Conservation (phyloP, 2,888 invertebrate genomes). For the Carpatolechia fugitivella region DNA sequence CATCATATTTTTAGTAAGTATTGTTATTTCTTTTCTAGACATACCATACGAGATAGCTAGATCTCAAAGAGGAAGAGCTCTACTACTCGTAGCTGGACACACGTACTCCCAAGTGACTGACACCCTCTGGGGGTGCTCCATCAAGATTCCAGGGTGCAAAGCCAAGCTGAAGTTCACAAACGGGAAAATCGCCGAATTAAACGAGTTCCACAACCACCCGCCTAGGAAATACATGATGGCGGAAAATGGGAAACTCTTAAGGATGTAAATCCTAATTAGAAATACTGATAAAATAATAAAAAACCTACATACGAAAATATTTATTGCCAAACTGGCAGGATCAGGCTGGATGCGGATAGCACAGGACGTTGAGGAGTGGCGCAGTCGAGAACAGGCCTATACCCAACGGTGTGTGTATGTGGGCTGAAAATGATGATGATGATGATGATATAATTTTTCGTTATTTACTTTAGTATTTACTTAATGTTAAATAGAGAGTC, state of each 20-base stretch:
- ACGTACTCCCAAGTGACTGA: slow-evolving; percentile 25
- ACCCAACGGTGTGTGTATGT: too few species aligned
- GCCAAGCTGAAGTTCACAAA: slow-evolving; percentile 26
- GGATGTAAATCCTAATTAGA: neutral
- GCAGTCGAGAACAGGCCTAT: too few species aligned
- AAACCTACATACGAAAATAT: too few species aligned
- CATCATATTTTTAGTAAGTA: too few species aligned
- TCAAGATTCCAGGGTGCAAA: slow-evolving; percentile 23
- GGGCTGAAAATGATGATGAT: too few species aligned
- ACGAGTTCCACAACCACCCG: neutral
- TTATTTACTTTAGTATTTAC: too few species aligned
- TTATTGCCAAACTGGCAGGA: too few species aligned
- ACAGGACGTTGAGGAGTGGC: too few species aligned
- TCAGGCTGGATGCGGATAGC: too few species aligned
- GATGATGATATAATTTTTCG: too few species aligned
- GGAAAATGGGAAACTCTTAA: neutral
- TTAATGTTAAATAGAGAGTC: too few species aligned
- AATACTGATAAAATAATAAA: too few species aligned
- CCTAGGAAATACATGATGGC: neutral
- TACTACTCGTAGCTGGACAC: slow-evolving; percentile 28
- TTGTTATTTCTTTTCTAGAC: slow-evolving; percentile 23
- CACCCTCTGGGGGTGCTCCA: slow-evolving; percentile 31
- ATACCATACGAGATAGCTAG: slow-evolving; percentile 24
- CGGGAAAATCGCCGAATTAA: neutral
- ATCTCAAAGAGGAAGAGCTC: slow-evolving; percentile 30